Percentiles rank a stretch among this genome's conserved stretches.
Conservation (phyloP, 2,797 vertebrate species). For the Eleutherodactylus coqui region DNA sequence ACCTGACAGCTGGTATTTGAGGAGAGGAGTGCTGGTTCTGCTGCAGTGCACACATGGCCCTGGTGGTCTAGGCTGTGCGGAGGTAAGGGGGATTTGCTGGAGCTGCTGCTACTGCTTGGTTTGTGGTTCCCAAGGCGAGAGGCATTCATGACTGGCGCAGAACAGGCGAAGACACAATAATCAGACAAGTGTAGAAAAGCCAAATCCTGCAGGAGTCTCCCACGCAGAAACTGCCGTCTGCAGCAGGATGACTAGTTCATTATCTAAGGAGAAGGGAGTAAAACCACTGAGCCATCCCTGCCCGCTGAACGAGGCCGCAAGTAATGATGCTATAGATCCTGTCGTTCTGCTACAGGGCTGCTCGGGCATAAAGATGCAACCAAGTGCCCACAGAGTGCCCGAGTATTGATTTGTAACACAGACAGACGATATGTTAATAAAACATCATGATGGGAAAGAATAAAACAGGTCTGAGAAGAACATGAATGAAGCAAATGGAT, state of each 20-base stretch:
- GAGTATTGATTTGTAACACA: neutral
- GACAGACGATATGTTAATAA: neutral
- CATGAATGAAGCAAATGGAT: neutral
- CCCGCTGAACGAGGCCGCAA: slow-evolving; percentile 38
- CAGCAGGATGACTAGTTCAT: slow-evolving; percentile 31
- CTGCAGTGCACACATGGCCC: slow-evolving; percentile 11
- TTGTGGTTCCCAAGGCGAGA: neutral
- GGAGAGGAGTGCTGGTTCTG: neutral
- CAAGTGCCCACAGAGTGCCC: neutral
- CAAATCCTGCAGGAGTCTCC: slow-evolving; percentile 30
- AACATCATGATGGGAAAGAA: neutral
- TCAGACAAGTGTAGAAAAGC: slow-evolving; percentile 12
- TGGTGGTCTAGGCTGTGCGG: neutral
- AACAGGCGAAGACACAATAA: slow-evolving; percentile 64
- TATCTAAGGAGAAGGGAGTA: slow-evolving; percentile 46
- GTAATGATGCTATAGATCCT: slow-evolving; percentile 11
- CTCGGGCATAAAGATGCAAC: neutral
- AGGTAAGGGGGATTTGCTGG: neutral
- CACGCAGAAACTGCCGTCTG: slow-evolving; percentile 25
- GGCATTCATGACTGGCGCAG: slow-evolving; percentile 58
- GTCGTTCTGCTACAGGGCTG: too few relatives aligned
- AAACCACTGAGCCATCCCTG: slow-evolving; percentile 36
- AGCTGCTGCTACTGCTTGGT: neutral
- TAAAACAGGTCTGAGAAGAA: neutral
- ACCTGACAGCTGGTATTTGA: neutral